Base-by-base conservation (phyloP, 2,888 invertebrate species). In the Rutpela maculata region DNA sequence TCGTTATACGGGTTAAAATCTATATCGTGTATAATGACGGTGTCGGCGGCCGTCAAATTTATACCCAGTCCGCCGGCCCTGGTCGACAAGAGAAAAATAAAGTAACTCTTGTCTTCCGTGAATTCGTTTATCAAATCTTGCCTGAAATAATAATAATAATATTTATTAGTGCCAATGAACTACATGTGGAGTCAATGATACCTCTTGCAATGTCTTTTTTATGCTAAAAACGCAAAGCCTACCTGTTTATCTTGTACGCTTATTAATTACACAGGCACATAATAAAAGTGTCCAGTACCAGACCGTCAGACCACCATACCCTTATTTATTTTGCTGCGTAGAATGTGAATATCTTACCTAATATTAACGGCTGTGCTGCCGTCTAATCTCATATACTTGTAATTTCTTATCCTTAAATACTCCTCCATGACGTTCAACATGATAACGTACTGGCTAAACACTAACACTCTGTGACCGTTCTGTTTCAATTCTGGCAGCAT, bases 1-100 rank as follows among this genome's bases (percentile, higher is more conserved):
- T 99, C 99, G 89, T 99, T 99, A 90, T 99, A 98, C 0, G 99
- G 99, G 91, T 99, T 99, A 89, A 98, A 98, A 91, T 99, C 99
- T 69, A 99, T 97, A 88, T 99, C 99, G 89, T 99, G 98, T 81
- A 99, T 95, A 85, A 98, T 95, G 12, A 99, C 99, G 12, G 96
- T 96, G 91, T 99, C 98, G 0, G 99, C 99, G 0, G 97, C 94
- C 0, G 97, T 97, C 81, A 98, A 92, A 91, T 98, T 98, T 86
- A 98, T 98, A 74, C 98, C 98, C 69, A 98, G 92, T n/a, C 99
- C 99, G 43, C 99, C 99, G 0, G 99, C 99, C 88, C 93, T 94
- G 0, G 99, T 99, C 6, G 98, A 98, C 84, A 99, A 89, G 76
- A 99, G 92, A 90, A 99, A 99, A 84, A 97, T 92, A 90, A 97